Conservation (phyloP, 2,113 vertebrate species). For the Cacatua alba region DNA sequence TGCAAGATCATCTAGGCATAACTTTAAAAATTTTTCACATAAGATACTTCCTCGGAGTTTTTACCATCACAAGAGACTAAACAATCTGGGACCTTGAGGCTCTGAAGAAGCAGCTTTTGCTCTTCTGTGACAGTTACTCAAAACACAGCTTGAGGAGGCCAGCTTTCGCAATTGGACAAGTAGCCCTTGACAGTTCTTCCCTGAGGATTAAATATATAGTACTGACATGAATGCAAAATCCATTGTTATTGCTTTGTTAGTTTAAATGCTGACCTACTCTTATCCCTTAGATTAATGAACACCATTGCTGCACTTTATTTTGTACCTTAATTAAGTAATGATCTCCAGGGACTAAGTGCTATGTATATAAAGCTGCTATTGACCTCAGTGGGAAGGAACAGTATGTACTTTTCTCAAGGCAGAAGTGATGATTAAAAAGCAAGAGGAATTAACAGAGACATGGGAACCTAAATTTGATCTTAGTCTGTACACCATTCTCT, state of each 20-base stretch:
- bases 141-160: constrained; percentile 43
- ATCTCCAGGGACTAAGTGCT: background rate
- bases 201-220: constrained; percentile 36
- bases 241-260: background rate
- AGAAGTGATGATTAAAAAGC: background rate
- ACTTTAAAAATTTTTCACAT: constrained; percentile 19
- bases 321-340: background rate
- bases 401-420: background rate
- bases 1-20: background rate
- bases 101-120: background rate
- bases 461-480: background rate
- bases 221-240: constrained; percentile 20
- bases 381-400: background rate
- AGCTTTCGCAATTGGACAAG: background rate
- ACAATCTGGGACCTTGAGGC: background rate
- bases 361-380: background rate
- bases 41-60: background rate
- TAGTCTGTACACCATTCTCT: background rate
- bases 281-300: background rate
- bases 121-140: constrained; percentile 50
- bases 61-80: constrained; percentile 18
- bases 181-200: constrained; percentile 50
- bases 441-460: background rate
- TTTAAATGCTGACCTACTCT: background rate
- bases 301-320: background rate